These are phyloP conservation scores for Drosophila diplacantha DNA, from an alignment of 2,888 invertebrate genomes.

Conservation along the genomic window DNA sequence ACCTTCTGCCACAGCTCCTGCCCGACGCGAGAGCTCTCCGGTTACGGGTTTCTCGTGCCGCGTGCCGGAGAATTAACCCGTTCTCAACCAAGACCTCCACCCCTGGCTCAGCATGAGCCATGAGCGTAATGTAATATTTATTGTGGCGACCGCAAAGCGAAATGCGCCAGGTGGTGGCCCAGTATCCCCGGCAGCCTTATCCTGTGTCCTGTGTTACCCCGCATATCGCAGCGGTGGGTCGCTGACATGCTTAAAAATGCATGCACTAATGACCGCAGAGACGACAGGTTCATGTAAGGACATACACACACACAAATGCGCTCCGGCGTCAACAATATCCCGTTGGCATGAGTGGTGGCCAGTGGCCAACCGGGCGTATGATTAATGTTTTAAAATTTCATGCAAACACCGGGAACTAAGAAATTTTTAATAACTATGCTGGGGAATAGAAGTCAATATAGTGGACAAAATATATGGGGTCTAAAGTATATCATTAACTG, in stretches of 20 bases:
- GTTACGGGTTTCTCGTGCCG: not conserved
- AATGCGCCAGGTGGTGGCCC: constrained; percentile 5
- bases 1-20: not conserved
- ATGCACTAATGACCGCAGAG: constrained; percentile 36
- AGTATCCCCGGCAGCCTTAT: constrained; percentile 2
- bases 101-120: not conserved
- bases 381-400: constrained; percentile 34
- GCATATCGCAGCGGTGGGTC: constrained; percentile 11
- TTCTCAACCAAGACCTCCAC: not conserved
- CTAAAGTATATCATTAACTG: constrained; percentile 4
- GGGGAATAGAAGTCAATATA: constrained; percentile 9
- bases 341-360: not conserved
- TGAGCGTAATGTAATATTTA: constrained; percentile 24
- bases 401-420: constrained; percentile 1
- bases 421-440: constrained; percentile 1
- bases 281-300: constrained; percentile 28
- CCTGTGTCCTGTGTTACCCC: constrained; percentile 3
- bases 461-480: not conserved
- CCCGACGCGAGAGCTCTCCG: not conserved
- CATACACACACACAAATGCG: constrained; percentile 7
- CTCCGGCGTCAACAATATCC: constrained; percentile 12
- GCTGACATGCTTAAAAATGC: constrained; percentile 34
- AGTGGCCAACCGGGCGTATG: constrained; percentile 20
- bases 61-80: constrained; percentile 1
- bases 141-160: constrained; percentile 8